Evolutionary conservation across 2,797 vertebrate species (phyloP).

Genomic region (Lycodopsis pacificus): DNA sequence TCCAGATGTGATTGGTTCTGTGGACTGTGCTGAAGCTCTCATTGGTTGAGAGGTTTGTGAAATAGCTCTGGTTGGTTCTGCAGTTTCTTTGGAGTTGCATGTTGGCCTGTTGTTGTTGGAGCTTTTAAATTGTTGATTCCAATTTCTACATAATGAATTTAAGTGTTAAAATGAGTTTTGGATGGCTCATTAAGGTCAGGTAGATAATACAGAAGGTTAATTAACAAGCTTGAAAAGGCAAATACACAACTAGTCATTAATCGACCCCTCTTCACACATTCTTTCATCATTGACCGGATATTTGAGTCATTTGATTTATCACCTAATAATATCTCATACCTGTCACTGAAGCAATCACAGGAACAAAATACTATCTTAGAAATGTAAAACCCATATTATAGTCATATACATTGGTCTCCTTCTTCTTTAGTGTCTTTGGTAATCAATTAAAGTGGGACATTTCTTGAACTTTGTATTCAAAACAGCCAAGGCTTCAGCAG

Average conservation of each 20-base stretch:
- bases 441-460: neutral
- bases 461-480: slow-evolving; percentile 3
- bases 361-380: neutral
- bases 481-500: neutral
- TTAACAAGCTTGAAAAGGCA: neutral
- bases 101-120: neutral
- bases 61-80: slow-evolving; percentile 5
- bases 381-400: neutral
- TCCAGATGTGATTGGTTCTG: slow-evolving; percentile 42
- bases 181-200: neutral
- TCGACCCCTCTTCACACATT: neutral
- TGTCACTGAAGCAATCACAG: neutral
- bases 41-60: slow-evolving; percentile 42
- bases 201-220: neutral
- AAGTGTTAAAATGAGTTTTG: neutral
- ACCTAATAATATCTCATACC: neutral
- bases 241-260: neutral
- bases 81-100: neutral
- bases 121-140: neutral
- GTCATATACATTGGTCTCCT: neutral
- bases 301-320: slow-evolving; percentile 15
- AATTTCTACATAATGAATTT: neutral
- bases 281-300: slow-evolving; percentile 7
- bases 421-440: neutral
- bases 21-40: neutral